These are phyloP conservation scores for Melanostoma mellinum DNA, from an alignment of 2,888 invertebrate genomes.

Conservation along the genomic window DNA sequence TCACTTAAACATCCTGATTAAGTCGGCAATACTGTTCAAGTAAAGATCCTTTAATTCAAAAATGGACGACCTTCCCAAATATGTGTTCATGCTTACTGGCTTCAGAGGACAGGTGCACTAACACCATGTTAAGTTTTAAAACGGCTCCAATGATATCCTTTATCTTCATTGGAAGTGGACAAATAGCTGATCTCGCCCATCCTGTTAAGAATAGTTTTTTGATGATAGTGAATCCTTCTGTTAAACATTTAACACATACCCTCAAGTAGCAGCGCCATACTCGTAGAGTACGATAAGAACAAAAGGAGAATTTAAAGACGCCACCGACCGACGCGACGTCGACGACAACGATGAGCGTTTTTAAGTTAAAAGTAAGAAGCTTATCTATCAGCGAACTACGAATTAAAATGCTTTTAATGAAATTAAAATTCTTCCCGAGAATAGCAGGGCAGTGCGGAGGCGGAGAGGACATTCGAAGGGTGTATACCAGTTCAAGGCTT, in stretches of 20 bases:
- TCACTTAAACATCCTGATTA: background rate
- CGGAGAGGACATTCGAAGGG: background rate
- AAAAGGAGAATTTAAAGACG: conserved; percentile 16
- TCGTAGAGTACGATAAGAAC: conserved; percentile 1
- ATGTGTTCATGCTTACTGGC: background rate
- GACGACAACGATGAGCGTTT: conserved; percentile 48
- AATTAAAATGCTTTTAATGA: conserved; percentile 73
- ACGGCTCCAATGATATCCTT: conserved; percentile 48
- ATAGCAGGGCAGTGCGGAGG: background rate
- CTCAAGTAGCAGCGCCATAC: background rate
- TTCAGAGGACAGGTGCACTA: background rate
- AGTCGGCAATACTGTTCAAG: conserved; percentile 39
- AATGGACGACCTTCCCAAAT: background rate
- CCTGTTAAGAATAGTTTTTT: conserved; percentile 35
- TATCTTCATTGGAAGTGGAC: conserved; percentile 58
- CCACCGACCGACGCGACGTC: conserved; percentile 5
- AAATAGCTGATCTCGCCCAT: conserved; percentile 63
- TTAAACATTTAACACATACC: conserved; percentile 43
- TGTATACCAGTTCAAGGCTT: conserved; percentile 52
- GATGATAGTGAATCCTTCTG: conserved; percentile 29
- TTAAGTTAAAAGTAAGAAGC: conserved; percentile 72
- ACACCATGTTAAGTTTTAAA: conserved; percentile 40
- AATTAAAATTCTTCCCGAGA: conserved; percentile 66
- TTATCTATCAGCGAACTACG: conserved; percentile 66
- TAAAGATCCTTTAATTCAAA: conserved; percentile 45